Percentiles rank a stretch among this genome's conserved stretches.
Evolutionary conservation across 2,888 invertebrate genomes (phyloP).

Genomic region (Synergus itoensis): DNA sequence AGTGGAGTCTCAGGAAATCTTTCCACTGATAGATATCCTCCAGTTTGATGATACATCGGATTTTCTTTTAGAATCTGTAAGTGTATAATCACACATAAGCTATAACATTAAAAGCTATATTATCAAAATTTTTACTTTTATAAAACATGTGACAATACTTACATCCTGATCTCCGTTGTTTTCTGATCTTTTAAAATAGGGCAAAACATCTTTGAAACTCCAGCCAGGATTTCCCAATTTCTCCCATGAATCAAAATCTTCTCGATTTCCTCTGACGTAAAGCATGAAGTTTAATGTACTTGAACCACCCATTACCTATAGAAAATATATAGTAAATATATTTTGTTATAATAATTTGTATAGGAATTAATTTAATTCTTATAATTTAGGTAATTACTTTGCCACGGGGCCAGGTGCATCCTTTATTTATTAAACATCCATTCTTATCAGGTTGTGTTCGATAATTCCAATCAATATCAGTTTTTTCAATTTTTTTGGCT

Average conservation of each 20-base stretch:
- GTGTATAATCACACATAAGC: too few species aligned
- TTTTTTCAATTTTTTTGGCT: slow-evolving; percentile 85
- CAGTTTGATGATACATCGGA: slow-evolving; percentile 80
- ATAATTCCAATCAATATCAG: slow-evolving; percentile 79
- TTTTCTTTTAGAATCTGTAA: slow-evolving; percentile 67
- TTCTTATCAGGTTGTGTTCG: slow-evolving; percentile 65
- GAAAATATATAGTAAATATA: too few species aligned
- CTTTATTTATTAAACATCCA: slow-evolving; percentile 79
- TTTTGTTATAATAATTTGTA: too few species aligned
- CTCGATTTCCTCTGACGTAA: slow-evolving; percentile 43
- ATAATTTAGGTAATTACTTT: not conserved
- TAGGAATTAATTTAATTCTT: slow-evolving; percentile 75
- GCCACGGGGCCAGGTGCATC: slow-evolving; percentile 83
- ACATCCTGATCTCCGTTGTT: not conserved
- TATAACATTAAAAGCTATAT: too few species aligned
- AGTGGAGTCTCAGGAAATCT: slow-evolving; percentile 77
- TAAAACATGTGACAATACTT: not conserved
- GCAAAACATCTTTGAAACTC: slow-evolving; percentile 33
- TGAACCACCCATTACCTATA: slow-evolving; percentile 43
- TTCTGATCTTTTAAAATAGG: not conserved
- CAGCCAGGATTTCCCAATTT: slow-evolving; percentile 43
- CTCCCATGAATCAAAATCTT: slow-evolving; percentile 46
- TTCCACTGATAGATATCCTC: slow-evolving; percentile 84
- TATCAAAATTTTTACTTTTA: too few species aligned
- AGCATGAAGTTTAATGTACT: slow-evolving; percentile 43